These are phyloP conservation scores for Pseudocheirus occidentalis DNA, from an alignment of 2,797 vertebrate genomes.

Conservation along the genomic window DNA sequence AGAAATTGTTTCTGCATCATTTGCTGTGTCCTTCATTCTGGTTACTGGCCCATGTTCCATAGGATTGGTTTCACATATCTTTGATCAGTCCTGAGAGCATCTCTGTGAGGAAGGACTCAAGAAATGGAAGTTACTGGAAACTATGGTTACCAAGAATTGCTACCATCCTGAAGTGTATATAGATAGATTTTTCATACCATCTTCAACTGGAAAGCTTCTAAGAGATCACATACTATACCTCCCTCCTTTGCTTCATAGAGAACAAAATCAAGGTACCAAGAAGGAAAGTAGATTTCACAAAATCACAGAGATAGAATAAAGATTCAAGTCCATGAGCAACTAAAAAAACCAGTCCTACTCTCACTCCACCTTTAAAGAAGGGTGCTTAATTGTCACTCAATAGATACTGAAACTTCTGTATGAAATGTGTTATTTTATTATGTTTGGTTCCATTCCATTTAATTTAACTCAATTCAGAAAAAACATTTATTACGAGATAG, in stretches of 20 bases:
- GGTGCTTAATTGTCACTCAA: neutral
- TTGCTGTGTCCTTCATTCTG: neutral
- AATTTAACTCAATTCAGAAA: neutral
- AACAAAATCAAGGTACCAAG: neutral
- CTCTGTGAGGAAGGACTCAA: neutral
- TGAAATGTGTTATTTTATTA: neutral
- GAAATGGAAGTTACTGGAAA: neutral
- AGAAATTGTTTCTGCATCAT: slow-evolving; percentile 23
- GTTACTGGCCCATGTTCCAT: neutral
- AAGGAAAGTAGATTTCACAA: neutral
- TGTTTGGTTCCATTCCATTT: neutral
- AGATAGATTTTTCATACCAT: neutral
- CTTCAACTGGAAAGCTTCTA: neutral
- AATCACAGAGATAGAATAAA: neutral
- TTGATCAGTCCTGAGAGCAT: neutral
- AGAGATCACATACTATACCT: neutral
- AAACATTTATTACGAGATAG: neutral
- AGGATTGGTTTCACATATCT: neutral
- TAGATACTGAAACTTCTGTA: neutral
- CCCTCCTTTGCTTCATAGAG: neutral
- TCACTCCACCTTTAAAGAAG: neutral
- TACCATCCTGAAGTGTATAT: neutral
- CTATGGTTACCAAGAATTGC: neutral
- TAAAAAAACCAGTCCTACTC: neutral
- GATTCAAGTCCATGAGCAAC: neutral